A percentile compares a stretch with the other conserved stretches of the same genome.
phyloP scores from a whole-genome alignment of 2,797 vertebrate genomes.

The Simalia tracyae region DNA sequence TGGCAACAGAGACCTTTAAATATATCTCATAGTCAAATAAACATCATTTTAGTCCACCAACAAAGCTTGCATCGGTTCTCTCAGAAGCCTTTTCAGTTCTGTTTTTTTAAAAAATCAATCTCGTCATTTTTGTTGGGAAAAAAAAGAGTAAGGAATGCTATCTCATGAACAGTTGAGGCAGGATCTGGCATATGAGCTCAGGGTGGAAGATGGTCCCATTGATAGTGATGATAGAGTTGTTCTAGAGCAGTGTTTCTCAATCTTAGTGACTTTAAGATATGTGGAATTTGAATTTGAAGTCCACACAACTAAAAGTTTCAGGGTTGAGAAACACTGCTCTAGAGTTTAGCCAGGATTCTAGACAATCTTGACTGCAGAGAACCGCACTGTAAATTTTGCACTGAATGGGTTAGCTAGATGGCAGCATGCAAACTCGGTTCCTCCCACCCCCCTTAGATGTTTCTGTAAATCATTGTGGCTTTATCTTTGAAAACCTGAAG shows the following conservation, averaged over 20 bases:
- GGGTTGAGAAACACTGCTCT: too few species aligned
- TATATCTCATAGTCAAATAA: constrained; percentile 79
- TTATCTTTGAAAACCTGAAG: neutral
- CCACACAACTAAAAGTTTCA: too few species aligned
- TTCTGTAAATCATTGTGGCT: neutral
- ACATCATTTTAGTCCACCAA: constrained; percentile 72
- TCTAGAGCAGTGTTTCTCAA: neutral
- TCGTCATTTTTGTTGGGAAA: constrained; percentile 52
- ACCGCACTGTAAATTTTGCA: neutral
- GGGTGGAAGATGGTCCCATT: neutral
- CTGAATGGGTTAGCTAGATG: neutral
- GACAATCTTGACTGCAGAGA: neutral
- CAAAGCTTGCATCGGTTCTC: constrained; percentile 64
- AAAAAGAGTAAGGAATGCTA: constrained; percentile 19
- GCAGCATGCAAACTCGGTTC: neutral
- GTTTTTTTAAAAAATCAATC: neutral
- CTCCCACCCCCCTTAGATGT: neutral
- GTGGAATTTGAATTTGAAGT: too few species aligned
- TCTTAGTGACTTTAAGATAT: too few species aligned
- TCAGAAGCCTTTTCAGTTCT: constrained; percentile 2
- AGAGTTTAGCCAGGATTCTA: neutral
- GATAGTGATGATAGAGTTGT: neutral
- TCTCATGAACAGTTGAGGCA: rapidly evolving
- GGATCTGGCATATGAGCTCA: neutral
- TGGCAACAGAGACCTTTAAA: constrained; percentile 78